Percentiles rank a stretch among this genome's conserved stretches.
Conservation (phyloP, 2,888 invertebrate genomes). For the Anarsia innoxiella region DNA sequence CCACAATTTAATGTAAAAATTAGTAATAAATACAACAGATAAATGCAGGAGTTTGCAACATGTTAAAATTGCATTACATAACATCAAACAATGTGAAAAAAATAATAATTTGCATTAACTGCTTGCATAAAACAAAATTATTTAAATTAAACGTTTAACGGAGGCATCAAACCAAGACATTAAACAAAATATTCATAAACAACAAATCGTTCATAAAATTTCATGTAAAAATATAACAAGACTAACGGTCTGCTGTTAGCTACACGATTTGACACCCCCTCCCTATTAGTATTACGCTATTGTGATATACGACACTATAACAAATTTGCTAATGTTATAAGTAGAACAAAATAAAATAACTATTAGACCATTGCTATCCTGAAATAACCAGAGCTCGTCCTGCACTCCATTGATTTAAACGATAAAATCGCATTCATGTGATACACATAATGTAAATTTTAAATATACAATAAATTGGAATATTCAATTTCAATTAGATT, state of each 20-base stretch:
- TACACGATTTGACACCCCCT: conserved; percentile 74
- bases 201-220: conserved; percentile 71
- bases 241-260: conserved; percentile 52
- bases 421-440: conserved; percentile 57
- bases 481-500: conserved; percentile 71
- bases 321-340: conserved; percentile 72
- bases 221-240: conserved; percentile 70
- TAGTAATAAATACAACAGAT: conserved; percentile 81
- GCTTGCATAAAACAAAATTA: conserved; percentile 74
- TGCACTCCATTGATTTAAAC: conserved; percentile 70
- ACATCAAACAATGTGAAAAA: conserved; percentile 76
- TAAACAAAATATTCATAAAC: conserved; percentile 67
- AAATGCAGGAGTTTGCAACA: conserved; percentile 80
- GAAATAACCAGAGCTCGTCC: conserved; percentile 66
- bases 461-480: conserved; percentile 73
- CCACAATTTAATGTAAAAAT: conserved; percentile 84
- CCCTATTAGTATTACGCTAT: conserved; percentile 70
- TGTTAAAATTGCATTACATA: conserved; percentile 76
- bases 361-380: conserved; percentile 73
- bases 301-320: conserved; percentile 74
- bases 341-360: conserved; percentile 69
- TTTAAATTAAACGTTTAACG: conserved; percentile 72
- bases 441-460: conserved; percentile 64
- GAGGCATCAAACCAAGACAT: conserved; percentile 75
- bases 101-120: conserved; percentile 73